Conservation (phyloP, 2,797 vertebrate genomes). For the Fundulus diaphanus region DNA sequence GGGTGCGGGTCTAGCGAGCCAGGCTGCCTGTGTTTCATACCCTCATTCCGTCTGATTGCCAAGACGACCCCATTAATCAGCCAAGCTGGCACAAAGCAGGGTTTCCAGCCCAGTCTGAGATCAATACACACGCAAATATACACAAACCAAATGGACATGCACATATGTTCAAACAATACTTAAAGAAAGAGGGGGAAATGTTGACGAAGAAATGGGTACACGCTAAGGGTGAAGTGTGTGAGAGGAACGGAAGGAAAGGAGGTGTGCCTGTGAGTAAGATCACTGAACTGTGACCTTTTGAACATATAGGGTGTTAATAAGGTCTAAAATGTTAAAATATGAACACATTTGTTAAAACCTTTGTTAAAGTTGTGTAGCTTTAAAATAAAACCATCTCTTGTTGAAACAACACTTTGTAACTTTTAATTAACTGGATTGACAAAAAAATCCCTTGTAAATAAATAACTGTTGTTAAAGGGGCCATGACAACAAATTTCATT, state of each 20-base stretch:
- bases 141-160: slow-evolving; percentile 45
- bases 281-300: neutral
- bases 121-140: slow-evolving; percentile 89
- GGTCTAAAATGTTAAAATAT: neutral
- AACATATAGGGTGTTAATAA: too few relatives aligned
- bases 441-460: neutral
- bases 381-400: neutral
- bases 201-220: slow-evolving; percentile 16
- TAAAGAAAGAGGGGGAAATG: slow-evolving; percentile 20
- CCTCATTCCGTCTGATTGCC: slow-evolving; percentile 98
- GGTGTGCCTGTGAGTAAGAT: slow-evolving; percentile 2
- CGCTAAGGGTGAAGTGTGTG: neutral
- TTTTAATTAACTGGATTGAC: neutral
- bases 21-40: slow-evolving; percentile 89
- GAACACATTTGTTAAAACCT: neutral
- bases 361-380: neutral
- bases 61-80: slow-evolving; percentile 99
- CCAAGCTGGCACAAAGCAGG: slow-evolving; percentile 95
- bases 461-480: neutral
- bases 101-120: slow-evolving; percentile 96
- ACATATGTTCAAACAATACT: slow-evolving; percentile 39
- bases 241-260: neutral
- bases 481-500: too few relatives aligned
- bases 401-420: neutral
- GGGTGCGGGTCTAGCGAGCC: slow-evolving; percentile 84